Base-by-base conservation (phyloP, 2,113 vertebrate species). In the Erpornis zantholeuca region DNA sequence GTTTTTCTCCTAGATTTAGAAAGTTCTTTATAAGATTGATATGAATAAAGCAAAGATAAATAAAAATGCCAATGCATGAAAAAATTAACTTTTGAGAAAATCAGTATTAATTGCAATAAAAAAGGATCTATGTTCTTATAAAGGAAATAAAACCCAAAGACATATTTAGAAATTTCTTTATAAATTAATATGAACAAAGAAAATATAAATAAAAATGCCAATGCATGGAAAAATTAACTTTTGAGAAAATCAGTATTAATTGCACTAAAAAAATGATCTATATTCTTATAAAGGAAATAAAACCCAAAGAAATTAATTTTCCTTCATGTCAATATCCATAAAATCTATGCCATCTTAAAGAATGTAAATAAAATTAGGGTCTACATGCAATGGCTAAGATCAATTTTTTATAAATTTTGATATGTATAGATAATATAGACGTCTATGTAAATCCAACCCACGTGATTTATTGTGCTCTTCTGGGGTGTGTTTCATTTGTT, bases 261-360 rank as follows among this genome's bases (percentile, higher is more conserved):
- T 59, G 12, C 3, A 2, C 0, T 10, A 53, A 78, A n/a, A n/a
- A 36, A 38, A 8, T 1, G 8, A 56, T 25, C 7, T 49, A 14
- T 50, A 3, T 13, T 86, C 8, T 56, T 28, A 77, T 7, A 66
- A 45, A 68, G 17, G 12, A 76, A 12, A 57, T 31, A 80, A 53
- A 10, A 75, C 29, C 10, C 20, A 40, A 75, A 88, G 4, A 72
- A 59, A 82, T 71, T 0, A 7, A 25, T 83, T 89, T 89, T 59
- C 2, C 5, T 40, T 72, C 4, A 23, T 68, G 33, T 29, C 7
- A 76, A 15, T 65, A 56, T 1, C 9, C 18, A 3, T 42, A 78
- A 66, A 78, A 56, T 53, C 21, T 70, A 53, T 61, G 3, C 0
- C 7, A 4, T 78, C 38, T 29, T 35, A 65, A 73, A 52, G 2